A percentile compares a stretch with the other conserved stretches of the same genome.
phyloP scores from a whole-genome alignment of 2,888 invertebrate species.

The Agelastica alni region DNA sequence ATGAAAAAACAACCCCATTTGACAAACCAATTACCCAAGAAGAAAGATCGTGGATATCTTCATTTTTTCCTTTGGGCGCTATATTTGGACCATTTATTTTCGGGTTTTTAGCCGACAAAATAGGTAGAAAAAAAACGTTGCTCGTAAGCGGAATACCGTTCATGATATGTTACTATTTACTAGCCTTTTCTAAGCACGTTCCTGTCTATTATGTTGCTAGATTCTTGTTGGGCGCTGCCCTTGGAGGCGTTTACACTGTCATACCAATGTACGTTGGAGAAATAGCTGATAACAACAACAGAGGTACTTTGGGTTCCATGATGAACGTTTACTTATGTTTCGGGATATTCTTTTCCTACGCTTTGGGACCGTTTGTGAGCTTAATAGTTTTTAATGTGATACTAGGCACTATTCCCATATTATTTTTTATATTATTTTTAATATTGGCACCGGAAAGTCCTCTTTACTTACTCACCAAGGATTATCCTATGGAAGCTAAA shows the following conservation, averaged over 20 bases:
- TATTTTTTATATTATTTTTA: conserved; percentile 63
- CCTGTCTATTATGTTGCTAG: conserved; percentile 62
- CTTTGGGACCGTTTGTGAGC: conserved; percentile 71
- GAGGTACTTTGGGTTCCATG: conserved; percentile 81
- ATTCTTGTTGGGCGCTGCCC: conserved; percentile 66
- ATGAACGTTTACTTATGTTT: conserved; percentile 73
- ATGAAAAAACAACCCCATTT: conserved; percentile 50
- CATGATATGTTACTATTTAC: conserved; percentile 71
- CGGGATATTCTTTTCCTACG: conserved; percentile 71
- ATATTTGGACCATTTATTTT: conserved; percentile 67
- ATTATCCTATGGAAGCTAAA: conserved; percentile 65
- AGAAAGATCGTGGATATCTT: conserved; percentile 59
- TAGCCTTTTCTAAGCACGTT: conserved; percentile 62
- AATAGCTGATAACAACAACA: conserved; percentile 75
- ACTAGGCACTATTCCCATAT: conserved; percentile 57
- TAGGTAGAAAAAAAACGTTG: conserved; percentile 71
- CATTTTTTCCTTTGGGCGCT: conserved; percentile 53
- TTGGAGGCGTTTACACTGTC: conserved; percentile 73
- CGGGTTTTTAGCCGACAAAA: conserved; percentile 66
- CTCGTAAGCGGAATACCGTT: conserved; percentile 65
- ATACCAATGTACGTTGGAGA: conserved; percentile 88
- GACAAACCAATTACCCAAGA: conserved; percentile 41
- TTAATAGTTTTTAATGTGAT: conserved; percentile 67
- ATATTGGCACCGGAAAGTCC: conserved; percentile 84
- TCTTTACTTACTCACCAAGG: conserved; percentile 66